Base-by-base conservation (phyloP, 53 echinoderm and acorn worm species). In the Henricia sp. region DNA sequence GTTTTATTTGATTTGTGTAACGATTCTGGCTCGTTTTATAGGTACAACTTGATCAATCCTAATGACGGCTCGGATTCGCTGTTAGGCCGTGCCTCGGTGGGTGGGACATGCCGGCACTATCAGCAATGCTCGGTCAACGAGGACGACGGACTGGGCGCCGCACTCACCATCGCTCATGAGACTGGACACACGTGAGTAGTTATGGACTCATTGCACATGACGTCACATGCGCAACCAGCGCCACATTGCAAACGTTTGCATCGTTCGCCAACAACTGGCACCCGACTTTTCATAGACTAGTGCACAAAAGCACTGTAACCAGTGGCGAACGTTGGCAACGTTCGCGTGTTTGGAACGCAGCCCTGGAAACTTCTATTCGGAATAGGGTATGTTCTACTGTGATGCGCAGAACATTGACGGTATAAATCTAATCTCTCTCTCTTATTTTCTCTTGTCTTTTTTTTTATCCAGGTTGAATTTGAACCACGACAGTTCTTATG, bases 131-230 rank as follows among this genome's bases (percentile, higher is more conserved):
- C 95, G 1, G 89, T 86, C 3, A 94, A 94, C 29, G 83, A 94
- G 72, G 95, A 94, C 37, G 95, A 94, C 68, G 95, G 95, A 0
- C 72, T 94, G 10, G 91, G 91, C n/a, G 83, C 89, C 16, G 92
- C 89, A 0, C 62, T 91, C 4, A 87, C 89, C 38, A 89, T 91
- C 20, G 89, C 95, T 17, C 95, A 94, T 37, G 95, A 94, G 84
- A 94, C 89, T 13, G 95, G 95, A 4, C 95, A 94, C 67, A 94
- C 89, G 95, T 94, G 78, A 89, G 95, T 85, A 19, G 40, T 37
- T 3, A 12, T 35, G 38, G 38, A 68, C 28, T 32, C 27, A 13
- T 1, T 3, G 17, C 0, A 3, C 71, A 8, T 44, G 12, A 40
- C 57, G 3, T 0, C 23, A 54, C 54, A 6, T 19, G 21, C 4